phyloP scores from a whole-genome alignment of 1,140 invertebrate species.

The Sarcophaga peregrina region DNA sequence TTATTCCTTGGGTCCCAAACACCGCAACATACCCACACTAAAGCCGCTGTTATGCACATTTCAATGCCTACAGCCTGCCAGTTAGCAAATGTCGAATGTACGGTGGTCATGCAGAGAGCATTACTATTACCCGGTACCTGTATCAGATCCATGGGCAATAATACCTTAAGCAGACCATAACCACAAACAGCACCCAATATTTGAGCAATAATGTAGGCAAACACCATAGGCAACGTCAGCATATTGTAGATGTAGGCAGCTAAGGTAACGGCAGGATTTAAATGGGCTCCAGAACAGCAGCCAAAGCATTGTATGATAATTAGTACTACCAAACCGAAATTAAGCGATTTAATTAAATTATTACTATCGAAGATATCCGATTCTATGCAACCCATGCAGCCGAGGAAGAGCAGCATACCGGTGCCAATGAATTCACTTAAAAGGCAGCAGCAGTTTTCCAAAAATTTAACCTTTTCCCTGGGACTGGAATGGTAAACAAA shows the following conservation, averaged over 20 bases:
- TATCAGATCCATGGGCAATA: constrained; percentile 65
- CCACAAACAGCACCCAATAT: constrained; percentile 76
- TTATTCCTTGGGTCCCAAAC: constrained; percentile 74
- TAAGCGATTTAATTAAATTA: constrained; percentile 56
- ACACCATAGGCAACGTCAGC: constrained; percentile 72
- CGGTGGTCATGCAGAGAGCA: constrained; percentile 72
- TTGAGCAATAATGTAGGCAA: constrained; percentile 80
- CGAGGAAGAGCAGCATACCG: constrained; percentile 78
- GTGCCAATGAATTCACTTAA: constrained; percentile 80
- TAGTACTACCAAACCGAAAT: constrained; percentile 61
- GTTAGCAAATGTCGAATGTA: constrained; percentile 65
- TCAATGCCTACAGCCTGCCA: constrained; percentile 71
- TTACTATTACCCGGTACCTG: constrained; percentile 43
- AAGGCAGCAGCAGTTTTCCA: constrained; percentile 61
- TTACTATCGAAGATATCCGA: constrained; percentile 49
- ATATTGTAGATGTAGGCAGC: constrained; percentile 72
- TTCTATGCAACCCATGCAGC: constrained; percentile 76
- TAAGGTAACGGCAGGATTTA: constrained; percentile 88
- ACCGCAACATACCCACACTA: constrained; percentile 74
- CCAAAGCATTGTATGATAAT: constrained; percentile 76
- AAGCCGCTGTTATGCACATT: constrained; percentile 70
- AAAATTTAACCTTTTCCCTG: neutral
- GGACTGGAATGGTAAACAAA: neutral
- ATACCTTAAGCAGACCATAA: constrained; percentile 72
- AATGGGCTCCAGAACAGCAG: constrained; percentile 87